phyloP scores from a whole-genome alignment of 2,113 vertebrate genomes.

The Larimichthys polyactis region DNA sequence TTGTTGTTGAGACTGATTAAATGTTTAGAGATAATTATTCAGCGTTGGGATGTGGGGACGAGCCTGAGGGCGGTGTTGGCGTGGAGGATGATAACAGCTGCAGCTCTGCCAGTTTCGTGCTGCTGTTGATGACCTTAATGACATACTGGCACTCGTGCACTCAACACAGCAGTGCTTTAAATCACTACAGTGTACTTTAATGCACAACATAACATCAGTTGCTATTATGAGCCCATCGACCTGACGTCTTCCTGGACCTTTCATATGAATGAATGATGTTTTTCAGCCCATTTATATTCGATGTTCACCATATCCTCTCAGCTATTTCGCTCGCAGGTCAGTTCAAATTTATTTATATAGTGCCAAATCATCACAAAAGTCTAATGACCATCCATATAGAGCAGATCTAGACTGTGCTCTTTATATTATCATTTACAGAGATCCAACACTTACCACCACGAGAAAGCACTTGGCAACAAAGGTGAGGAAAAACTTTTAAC shows the following conservation, averaged over 20 bases:
- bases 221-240: constrained; percentile 2
- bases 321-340: constrained; percentile 6
- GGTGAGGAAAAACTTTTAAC: no score
- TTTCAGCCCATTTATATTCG: not conserved
- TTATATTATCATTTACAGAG: no score
- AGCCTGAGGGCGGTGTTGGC: constrained; percentile 16
- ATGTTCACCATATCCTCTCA: constrained; percentile 12
- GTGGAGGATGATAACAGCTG: constrained; percentile 15
- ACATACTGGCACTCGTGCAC: not conserved
- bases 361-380: no score
- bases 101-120: constrained; percentile 9
- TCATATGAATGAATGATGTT: not conserved
- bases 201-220: not conserved
- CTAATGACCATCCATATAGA: no score
- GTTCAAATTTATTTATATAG: constrained; percentile 14
- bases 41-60: constrained; percentile 4
- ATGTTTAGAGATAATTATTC: constrained; percentile 30
- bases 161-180: not conserved
- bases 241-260: not conserved
- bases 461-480: no score
- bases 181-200: not conserved
- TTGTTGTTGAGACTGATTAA: constrained; percentile 3
- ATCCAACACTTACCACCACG: no score
- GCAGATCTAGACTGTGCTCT: no score
- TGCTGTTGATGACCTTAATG: constrained; percentile 24